Evolutionary conservation across 2,888 invertebrate species (phyloP).

Genomic region (Girardia tigrina): DNA sequence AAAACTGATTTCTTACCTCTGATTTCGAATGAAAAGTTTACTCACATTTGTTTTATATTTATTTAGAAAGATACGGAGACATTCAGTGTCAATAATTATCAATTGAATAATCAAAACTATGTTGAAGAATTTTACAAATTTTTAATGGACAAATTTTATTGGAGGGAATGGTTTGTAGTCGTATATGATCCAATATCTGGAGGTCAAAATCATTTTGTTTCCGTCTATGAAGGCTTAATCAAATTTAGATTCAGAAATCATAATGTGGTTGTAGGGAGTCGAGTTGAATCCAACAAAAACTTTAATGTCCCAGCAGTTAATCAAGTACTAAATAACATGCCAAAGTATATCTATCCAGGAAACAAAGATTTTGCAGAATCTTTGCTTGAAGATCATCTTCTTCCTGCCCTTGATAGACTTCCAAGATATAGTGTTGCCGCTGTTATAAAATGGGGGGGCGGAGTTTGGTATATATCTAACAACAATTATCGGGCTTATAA

Average conservation of each 20-base stretch:
- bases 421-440: not conserved
- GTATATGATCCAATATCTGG: not conserved
- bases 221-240: not conserved
- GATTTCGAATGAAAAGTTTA: too few species aligned
- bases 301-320: not conserved
- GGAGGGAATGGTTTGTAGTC: slow-evolving; percentile 7
- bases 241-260: not conserved
- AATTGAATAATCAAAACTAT: not conserved
- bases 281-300: not conserved
- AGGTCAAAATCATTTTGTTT: not conserved
- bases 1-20: too few species aligned
- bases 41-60: too few species aligned
- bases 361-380: not conserved
- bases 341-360: not conserved
- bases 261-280: not conserved
- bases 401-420: not conserved
- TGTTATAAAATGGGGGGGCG: not conserved
- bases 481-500: not conserved
- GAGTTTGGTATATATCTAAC: not conserved
- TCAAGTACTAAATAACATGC: not conserved
- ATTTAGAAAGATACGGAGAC: not conserved
- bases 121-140: not conserved
- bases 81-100: not conserved
- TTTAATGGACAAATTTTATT: not conserved
- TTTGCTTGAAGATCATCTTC: not conserved